Evolutionary conservation across 2,888 invertebrate species (phyloP), one percentile per base, ranked within the genome.

Genomic region (Cephus sareptanus): DNA sequence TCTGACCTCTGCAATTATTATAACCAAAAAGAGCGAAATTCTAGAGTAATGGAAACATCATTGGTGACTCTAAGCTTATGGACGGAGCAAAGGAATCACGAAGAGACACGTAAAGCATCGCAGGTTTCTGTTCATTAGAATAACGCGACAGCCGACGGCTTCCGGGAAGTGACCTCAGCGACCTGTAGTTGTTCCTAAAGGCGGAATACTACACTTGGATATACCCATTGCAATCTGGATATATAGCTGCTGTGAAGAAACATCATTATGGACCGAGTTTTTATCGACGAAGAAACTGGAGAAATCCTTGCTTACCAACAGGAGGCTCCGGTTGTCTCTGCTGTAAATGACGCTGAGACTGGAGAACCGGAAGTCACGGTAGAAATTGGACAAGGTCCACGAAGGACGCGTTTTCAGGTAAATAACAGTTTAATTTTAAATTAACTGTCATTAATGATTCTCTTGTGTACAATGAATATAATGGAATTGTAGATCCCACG

Each of bases 201-300:
- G 56, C 9, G 56, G 56, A 56, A 56, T 56, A 56, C 23, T 23
- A 56, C 56, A 56, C 56, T 56, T 56, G 23, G 56, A 56, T 56
- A 56, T 56, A 56, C 6, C 23, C 9, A 56, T 56, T 56, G 1
- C 15, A 23, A 56, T 9, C 56, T 56, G 56, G 56, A 56, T 23
- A 23, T 56, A 56, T 23, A 56, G 9, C 23, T 56, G 56, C 56
- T 23, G 9, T 0, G 23, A 56, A 23, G 56, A 56, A 56, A 56
- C 40, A 15, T 56, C 56, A 56, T 56, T 23, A 88, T 87, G 87
- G 84, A 85, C 71, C 79, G 79, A n/a, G 78, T 85, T 40, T 84
- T 88, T 77, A 83, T 90, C 69, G 90, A 90, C 78, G 84, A 86
- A 76, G 90, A 90, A 78, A 90, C 90, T 34, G 90, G 90, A 35